Evolutionary conservation across 2,113 vertebrate species (phyloP).

Genomic region (Azemiops feae): DNA sequence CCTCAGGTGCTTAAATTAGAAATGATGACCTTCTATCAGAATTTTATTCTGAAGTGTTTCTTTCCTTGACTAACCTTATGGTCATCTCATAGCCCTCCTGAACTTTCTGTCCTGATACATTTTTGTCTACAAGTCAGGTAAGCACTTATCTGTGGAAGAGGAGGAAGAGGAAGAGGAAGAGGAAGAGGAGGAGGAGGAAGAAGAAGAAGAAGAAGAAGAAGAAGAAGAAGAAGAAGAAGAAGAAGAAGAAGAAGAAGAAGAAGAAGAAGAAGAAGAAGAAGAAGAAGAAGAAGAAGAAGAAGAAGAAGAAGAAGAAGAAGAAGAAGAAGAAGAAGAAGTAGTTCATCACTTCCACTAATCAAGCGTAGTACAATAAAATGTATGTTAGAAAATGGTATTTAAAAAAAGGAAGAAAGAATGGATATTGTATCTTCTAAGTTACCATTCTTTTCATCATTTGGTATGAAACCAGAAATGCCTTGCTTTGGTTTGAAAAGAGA

Average conservation of each 20-base stretch:
- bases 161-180: fast-evolving
- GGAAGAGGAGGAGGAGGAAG: fast-evolving
- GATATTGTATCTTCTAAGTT: neutral
- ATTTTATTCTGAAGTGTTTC: neutral
- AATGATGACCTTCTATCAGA: neutral
- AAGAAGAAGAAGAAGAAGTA: neutral
- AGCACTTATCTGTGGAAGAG: neutral
- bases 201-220: fast-evolving
- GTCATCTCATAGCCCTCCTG: no score
- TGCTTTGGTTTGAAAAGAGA: neutral
- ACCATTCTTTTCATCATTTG: neutral
- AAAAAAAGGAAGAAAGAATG: neutral
- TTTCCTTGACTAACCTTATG: neutral
- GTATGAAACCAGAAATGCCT: neutral
- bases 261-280: neutral
- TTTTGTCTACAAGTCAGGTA: neutral
- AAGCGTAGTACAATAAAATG: neutral
- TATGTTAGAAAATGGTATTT: neutral
- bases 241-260: neutral
- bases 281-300: neutral
- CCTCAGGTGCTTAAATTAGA: neutral
- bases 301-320: neutral
- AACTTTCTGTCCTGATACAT: neutral
- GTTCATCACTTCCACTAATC: neutral
- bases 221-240: neutral